Base-by-base conservation (phyloP, 2,113 vertebrate species). In the Centrocercus urophasianus region DNA sequence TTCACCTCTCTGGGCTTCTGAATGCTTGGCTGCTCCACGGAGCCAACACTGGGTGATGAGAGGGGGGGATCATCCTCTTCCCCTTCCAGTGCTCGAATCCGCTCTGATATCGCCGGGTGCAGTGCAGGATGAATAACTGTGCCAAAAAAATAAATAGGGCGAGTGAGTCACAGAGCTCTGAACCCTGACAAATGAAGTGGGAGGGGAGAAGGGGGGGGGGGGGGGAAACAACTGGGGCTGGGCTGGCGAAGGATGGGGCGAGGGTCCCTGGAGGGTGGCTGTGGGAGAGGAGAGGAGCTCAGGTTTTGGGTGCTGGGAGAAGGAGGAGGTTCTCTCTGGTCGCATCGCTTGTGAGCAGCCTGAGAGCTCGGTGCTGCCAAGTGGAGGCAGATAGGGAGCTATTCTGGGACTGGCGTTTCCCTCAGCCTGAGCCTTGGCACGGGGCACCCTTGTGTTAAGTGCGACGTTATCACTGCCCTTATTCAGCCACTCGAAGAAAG, bases 391-490 rank as follows among this genome's bases (percentile, higher is more conserved):
- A 75, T 95, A 66, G n/a, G 91, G 16, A 63, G 79, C 71, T 95
- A 83, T 90, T 96, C 92, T 76, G 67, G 83, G 86, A 32, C 19
- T 10, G 63, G 57, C 13, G 77, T 94, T 81, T 86, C 56, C 74
- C 40, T 86, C 84, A 40, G 72, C 69, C 73, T 12, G 10, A 52
- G 9, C 61, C 34, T 71, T 91, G 83, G 90, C 90, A 63, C 3
- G 5, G 71, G 75, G 36, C 74, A 59, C 42, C 45, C 47, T 48
- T 0, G 3, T 52, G 50, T 85, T 38, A 57, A 87, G 91, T 34
- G 45, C 42, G 8, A 0, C 1, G 38, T 70, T 77, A 38, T 54
- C 36, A 4, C 56, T 57, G 76, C 72, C 82, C 64, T 69, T 75
- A 21, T 5, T 63, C 36, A 10, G 79, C 57, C 34, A 0, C n/a